Conservation (phyloP, 2,888 invertebrate species). For the Oscheius myriophilus region DNA sequence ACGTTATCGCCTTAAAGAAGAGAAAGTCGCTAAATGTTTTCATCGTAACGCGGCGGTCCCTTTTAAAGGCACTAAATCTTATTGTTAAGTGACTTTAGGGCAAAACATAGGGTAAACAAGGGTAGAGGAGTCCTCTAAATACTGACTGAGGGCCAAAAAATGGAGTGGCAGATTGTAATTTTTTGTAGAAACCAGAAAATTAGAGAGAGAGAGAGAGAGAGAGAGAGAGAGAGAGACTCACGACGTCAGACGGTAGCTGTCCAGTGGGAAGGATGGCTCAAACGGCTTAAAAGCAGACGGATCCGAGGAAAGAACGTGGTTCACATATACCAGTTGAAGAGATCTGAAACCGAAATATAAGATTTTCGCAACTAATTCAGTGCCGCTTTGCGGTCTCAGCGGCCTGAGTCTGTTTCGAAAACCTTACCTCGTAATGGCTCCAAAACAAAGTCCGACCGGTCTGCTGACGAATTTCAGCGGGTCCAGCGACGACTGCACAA, state of each 20-base stretch:
- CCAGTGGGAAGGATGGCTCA: conserved; percentile 56
- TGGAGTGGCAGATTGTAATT: background rate
- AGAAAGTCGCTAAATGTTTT: too few relatives aligned
- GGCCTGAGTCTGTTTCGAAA: background rate
- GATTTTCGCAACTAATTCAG: too few relatives aligned
- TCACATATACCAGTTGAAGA: conserved; percentile 65
- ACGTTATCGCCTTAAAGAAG: too few relatives aligned
- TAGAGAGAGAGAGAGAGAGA: background rate
- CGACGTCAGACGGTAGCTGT: conserved; percentile 46
- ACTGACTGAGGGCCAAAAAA: too few relatives aligned
- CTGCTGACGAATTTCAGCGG: conserved; percentile 83
- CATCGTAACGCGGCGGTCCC: too few relatives aligned
- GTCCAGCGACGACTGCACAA: conserved; percentile 87
- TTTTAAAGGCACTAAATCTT: too few relatives aligned
- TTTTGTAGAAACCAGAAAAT: too few relatives aligned
- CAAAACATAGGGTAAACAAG: too few relatives aligned
- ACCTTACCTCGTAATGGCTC: conserved; percentile 69
- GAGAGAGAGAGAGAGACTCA: conserved; percentile 26
- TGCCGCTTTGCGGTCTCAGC: background rate
- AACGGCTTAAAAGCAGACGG: conserved; percentile 48
- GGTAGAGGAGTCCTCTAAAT: too few relatives aligned
- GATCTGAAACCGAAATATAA: conserved; percentile 42
- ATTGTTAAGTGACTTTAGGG: too few relatives aligned
- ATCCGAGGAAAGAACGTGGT: conserved; percentile 54
- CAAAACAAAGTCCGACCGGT: conserved; percentile 71